Conservation (phyloP, 2,888 invertebrate species). For the Ecliptopera silaceata region DNA sequence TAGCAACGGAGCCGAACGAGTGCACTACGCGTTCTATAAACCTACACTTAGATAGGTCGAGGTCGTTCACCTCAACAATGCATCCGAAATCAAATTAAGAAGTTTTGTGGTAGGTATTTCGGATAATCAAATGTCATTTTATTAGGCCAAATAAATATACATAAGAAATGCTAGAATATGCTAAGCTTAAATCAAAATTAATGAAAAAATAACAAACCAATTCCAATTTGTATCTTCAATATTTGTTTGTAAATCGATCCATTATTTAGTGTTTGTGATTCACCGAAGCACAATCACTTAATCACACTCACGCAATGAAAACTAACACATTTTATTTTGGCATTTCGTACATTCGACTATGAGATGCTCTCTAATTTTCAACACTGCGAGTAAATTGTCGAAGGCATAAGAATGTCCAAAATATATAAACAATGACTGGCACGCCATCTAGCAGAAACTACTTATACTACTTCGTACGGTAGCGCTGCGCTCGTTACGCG, state of each 20-base stretch:
- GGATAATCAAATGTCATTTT: background rate
- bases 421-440: constrained; percentile 11
- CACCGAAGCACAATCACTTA: background rate
- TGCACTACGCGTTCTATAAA: constrained; percentile 47
- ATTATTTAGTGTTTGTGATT: background rate
- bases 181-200: background rate
- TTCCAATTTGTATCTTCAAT: background rate
- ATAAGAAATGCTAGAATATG: background rate
- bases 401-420: background rate
- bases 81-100: constrained; percentile 35
- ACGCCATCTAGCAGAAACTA: constrained; percentile 14
- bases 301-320: background rate
- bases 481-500: background rate
- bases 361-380: background rate
- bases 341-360: background rate
- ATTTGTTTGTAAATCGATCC: constrained; percentile 8
- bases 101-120: background rate
- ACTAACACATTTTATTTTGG: constrained; percentile 1
- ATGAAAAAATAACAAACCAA: constrained; percentile 4
- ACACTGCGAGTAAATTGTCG: background rate
- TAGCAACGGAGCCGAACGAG: constrained; percentile 41
- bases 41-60: constrained; percentile 45
- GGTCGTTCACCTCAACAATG: constrained; percentile 54
- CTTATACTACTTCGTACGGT: constrained; percentile 3
- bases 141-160: background rate